A percentile compares a stretch with the other conserved stretches of the same genome.
Conservation (phyloP, 1,140 invertebrate genomes). For the Aphidius ervi region DNA sequence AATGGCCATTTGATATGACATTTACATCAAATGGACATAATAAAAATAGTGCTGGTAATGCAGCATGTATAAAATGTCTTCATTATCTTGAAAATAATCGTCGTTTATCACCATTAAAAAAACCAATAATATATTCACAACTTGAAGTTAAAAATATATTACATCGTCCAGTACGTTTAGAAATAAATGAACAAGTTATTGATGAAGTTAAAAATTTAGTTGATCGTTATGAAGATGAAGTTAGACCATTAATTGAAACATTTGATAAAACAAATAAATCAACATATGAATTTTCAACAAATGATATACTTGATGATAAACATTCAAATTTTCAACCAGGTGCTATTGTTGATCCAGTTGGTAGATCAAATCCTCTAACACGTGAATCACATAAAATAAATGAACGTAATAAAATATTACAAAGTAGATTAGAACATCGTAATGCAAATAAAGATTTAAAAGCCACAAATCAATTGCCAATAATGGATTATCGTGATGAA, state of each 20-base stretch:
- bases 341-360: conserved; percentile 23
- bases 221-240: conserved; percentile 27
- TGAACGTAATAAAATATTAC: conserved; percentile 15
- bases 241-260: conserved; percentile 11
- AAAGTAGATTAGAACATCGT: not conserved
- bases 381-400: not conserved
- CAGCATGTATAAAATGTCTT: conserved; percentile 34
- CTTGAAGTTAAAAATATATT: conserved; percentile 12
- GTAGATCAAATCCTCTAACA: conserved; percentile 8
- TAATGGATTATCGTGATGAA: conserved; percentile 22
- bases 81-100: conserved; percentile 32
- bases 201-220: conserved; percentile 29
- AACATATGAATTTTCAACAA: not conserved
- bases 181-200: conserved; percentile 25
- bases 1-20: conserved; percentile 36
- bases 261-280: not conserved
- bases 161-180: conserved; percentile 19
- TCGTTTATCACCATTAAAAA: conserved; percentile 25
- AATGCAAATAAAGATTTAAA: conserved; percentile 6
- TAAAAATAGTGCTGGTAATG: conserved; percentile 27
- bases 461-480: conserved; percentile 11
- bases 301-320: not conserved
- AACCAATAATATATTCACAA: conserved; percentile 26
- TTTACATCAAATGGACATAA: conserved; percentile 27
- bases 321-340: not conserved